phyloP scores from a whole-genome alignment of 2,797 vertebrate genomes.

The Microctenopoma stevenorrisi region DNA sequence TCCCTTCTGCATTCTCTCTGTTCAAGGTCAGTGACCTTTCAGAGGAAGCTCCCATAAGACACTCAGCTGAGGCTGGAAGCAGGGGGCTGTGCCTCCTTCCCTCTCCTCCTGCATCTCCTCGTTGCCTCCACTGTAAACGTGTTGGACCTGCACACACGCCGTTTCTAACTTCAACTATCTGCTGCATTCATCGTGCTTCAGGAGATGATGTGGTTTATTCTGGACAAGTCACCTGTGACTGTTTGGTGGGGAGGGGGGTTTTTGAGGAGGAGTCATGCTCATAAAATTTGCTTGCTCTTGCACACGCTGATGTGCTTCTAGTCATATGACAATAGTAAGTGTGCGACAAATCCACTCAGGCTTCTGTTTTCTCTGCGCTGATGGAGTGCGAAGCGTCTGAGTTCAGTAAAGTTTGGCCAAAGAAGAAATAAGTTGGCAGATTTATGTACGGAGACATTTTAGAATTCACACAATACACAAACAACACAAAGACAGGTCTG shows the following conservation, averaged over 20 bases:
- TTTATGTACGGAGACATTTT: background rate
- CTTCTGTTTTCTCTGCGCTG: no score
- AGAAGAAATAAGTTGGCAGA: background rate
- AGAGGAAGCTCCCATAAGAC: no score
- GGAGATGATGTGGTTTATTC: constrained; percentile 25
- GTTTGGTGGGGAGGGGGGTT: background rate
- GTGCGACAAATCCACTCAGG: no score
- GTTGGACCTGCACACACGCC: background rate
- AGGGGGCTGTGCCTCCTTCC: constrained; percentile 6
- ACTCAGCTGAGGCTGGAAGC: no score
- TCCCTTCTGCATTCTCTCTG: constrained; percentile 14
- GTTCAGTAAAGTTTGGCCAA: no score
- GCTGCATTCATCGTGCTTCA: constrained; percentile 36
- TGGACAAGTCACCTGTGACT: constrained; percentile 29
- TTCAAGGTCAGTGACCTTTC: no score
- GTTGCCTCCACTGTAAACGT: constrained; percentile 4
- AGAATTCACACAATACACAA: background rate
- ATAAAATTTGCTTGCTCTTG: no score
- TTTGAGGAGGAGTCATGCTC: no score
- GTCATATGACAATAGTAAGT: no score
- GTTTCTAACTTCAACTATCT: constrained; percentile 11
- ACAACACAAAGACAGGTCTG: background rate
- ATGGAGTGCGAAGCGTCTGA: no score
- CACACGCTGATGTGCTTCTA: no score
- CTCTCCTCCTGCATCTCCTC: constrained; percentile 3